Percentiles rank a stretch among this genome's conserved stretches.
These are phyloP conservation scores for Selene dorsalis DNA, from an alignment of 2,797 vertebrate species.

Conservation along the genomic window DNA sequence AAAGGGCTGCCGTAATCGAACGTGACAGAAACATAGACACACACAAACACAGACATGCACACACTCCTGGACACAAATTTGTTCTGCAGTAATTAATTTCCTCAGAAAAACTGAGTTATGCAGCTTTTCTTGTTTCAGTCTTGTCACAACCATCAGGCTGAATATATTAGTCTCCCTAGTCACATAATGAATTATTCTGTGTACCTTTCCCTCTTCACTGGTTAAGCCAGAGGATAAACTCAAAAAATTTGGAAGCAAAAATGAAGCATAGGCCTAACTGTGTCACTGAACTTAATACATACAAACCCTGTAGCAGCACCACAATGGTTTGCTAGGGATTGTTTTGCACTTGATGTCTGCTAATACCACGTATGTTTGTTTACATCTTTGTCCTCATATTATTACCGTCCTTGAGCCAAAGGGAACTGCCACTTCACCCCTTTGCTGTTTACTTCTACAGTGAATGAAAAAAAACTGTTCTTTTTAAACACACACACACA, in stretches of 20 bases:
- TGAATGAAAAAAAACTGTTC: background rate
- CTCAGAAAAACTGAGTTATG: constrained; percentile 17
- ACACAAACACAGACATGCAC: background rate
- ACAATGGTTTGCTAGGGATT: background rate
- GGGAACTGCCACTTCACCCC: constrained; percentile 2
- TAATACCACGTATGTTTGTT: background rate
- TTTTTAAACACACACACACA: background rate
- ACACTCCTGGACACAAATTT: constrained; percentile 14
- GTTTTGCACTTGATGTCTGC: background rate
- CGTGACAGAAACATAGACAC: background rate
- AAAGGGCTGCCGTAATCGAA: constrained; percentile 30
- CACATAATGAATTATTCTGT: constrained; percentile 50
- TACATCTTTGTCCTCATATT: background rate
- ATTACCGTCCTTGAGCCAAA: background rate
- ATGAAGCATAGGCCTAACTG: background rate
- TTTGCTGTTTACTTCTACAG: background rate
- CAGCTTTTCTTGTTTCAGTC: constrained; percentile 51
- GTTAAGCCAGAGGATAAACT: constrained; percentile 21
- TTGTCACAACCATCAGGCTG: constrained; percentile 24
- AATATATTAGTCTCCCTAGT: constrained; percentile 46
- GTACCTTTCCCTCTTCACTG: constrained; percentile 17
- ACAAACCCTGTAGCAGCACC: background rate
- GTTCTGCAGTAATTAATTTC: constrained; percentile 54
- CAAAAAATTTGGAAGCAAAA: constrained; percentile 41
- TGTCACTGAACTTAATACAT: constrained; percentile 13